Conservation (phyloP, 2,888 invertebrate species). For the Willowsia nigromaculata region DNA sequence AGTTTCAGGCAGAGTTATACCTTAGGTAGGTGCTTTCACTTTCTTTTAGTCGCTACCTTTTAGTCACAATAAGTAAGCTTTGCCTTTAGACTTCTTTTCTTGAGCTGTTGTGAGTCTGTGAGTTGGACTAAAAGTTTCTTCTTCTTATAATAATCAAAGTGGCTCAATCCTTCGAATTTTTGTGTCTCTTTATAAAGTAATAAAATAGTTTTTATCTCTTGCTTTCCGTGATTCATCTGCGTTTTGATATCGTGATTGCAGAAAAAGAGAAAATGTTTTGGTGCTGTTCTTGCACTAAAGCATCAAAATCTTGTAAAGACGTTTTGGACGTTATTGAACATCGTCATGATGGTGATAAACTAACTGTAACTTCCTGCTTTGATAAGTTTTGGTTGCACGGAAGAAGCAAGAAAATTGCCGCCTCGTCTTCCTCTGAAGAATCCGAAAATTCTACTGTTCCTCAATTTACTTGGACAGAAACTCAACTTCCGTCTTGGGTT, state of each 20-base stretch:
- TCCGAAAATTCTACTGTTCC: not conserved
- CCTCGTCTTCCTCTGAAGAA: not conserved
- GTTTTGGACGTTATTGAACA: not conserved
- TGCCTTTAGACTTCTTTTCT: no score
- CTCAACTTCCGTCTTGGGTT: slow-evolving; percentile 28
- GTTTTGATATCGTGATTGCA: not conserved
- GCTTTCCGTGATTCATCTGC: no score
- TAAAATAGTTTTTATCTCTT: no score
- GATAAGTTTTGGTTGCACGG: slow-evolving; percentile 30
- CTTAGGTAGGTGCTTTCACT: not conserved
- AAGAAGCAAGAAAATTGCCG: slow-evolving; percentile 39
- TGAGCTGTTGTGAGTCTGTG: no score
- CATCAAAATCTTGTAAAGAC: slow-evolving; percentile 27
- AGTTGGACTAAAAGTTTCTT: no score
- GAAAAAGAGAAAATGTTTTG: slow-evolving; percentile 39
- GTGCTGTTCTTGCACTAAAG: slow-evolving; percentile 41
- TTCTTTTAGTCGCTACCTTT: no score
- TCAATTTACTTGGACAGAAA: slow-evolving; percentile 35
- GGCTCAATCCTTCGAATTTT: no score
- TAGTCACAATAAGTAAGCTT: no score
- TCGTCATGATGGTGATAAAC: not conserved
- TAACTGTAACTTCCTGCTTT: slow-evolving; percentile 40
- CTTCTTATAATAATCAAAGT: no score
- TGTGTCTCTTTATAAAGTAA: no score
- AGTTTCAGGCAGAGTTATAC: not conserved